phyloP scores from a whole-genome alignment of 2,888 invertebrate genomes.

The Hypercompe scribonia region DNA sequence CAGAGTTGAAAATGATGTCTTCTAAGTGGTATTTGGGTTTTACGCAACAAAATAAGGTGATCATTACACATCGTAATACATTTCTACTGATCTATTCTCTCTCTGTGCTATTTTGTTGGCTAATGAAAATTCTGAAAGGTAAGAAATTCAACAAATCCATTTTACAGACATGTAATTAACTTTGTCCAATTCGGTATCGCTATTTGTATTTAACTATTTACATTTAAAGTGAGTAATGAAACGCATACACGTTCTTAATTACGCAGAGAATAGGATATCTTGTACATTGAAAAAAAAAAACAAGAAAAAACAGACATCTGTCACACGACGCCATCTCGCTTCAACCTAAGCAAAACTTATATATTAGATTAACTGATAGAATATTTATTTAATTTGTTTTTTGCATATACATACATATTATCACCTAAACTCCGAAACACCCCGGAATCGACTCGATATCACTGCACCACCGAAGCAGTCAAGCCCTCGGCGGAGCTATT shows the following conservation, averaged over 20 bases:
- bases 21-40: slow-evolving; percentile 13
- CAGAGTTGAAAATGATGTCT: background rate
- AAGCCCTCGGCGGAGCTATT: background rate
- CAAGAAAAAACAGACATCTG: too few relatives aligned
- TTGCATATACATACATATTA: too few relatives aligned
- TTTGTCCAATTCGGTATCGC: background rate
- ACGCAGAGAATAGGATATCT: background rate
- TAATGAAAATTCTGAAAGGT: background rate
- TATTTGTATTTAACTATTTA: background rate
- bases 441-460: too few relatives aligned
- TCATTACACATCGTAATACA: slow-evolving; percentile 1
- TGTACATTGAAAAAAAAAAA: background rate
- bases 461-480: too few relatives aligned
- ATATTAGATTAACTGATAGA: too few relatives aligned
- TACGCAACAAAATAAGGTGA: background rate
- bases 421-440: too few relatives aligned
- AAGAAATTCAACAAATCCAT: background rate
- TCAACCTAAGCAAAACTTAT: too few relatives aligned
- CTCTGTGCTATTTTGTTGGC: background rate
- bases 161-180: too few relatives aligned
- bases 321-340: too few relatives aligned
- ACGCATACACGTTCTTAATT: background rate
- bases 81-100: background rate
- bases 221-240: too few relatives aligned
- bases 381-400: too few relatives aligned